Evolutionary conservation across 2,113 vertebrate genomes (phyloP), one percentile per base, ranked within the genome.

Genomic region (Bagarius yarrelli): DNA sequence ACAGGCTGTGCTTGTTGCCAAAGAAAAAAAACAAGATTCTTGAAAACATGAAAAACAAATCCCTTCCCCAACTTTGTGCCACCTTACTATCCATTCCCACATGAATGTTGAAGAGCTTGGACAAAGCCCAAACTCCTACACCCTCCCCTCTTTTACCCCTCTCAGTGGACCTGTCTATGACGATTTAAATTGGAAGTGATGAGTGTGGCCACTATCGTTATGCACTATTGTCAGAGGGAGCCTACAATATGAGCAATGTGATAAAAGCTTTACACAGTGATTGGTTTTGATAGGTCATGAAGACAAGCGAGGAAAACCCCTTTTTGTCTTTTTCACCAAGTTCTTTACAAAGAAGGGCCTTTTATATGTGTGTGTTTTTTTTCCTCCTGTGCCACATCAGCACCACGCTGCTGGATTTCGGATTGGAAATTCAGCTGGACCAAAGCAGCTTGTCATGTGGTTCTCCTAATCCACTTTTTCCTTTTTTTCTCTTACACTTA

Each of bases 161-260:
- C 69, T 80, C 66, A 72, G 30, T 75, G 76, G 88, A 82, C 85
- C 88, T 36, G 89, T 88, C 84, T 89, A 32, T 86, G 81, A 94
- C 94, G 95, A 97, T 90, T 95, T 94, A 97, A 97, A 98, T 97
- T 97, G 94, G 95, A 96, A 97, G 94, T 96, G 97, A 98, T 96
- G 96, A 96, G 95, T 98, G 96, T 97, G 94, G 94, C 92, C 91
- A 94, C 94, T 93, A 90, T 88, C 92, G 92, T 91, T 93, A 88
- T 86, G 92, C 93, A 95, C 95, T 86, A 88, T 92, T 92, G 96
- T 98, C 94, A 94, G 94, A 78, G 64, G 87, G 87, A 84, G 89
- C 88, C 90, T 90, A 89, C 86, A 86, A 90, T 90, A 89, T 88
- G 81, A 86, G 89, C 86, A 80, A 86, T 79, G n/a, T 82, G 83